Evolutionary conservation across 2,113 vertebrate species (phyloP).

Genomic region (Numenius arquata): DNA sequence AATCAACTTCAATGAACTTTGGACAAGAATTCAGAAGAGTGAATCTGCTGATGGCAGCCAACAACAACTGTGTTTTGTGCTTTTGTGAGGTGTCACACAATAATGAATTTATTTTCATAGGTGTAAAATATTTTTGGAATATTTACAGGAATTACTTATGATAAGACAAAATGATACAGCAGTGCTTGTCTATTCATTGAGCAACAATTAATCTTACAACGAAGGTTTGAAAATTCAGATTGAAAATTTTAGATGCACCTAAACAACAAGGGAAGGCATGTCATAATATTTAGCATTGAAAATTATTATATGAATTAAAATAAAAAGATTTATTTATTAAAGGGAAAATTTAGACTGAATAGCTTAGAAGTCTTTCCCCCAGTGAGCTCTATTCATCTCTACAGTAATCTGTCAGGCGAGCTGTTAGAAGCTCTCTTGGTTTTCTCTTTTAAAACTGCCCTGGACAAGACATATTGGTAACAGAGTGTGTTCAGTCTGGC

Average conservation of each 20-base stretch:
- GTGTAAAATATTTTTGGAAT: background rate
- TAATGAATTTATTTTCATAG: background rate
- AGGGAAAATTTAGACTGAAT: background rate
- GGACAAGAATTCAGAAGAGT: background rate
- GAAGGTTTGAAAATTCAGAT: background rate
- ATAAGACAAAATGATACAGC: background rate
- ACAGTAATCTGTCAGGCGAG: background rate
- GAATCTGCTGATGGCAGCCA: background rate
- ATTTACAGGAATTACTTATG: background rate
- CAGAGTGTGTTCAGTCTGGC: rapidly evolving
- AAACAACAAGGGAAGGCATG: background rate
- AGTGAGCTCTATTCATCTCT: background rate
- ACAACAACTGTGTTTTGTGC: background rate
- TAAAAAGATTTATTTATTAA: background rate
- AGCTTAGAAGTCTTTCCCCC: background rate
- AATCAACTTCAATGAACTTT: background rate
- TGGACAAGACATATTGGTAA: background rate
- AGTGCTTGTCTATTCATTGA: background rate
- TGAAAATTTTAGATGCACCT: background rate
- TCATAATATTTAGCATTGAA: background rate
- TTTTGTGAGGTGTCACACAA: background rate
- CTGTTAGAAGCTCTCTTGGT: background rate
- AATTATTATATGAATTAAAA: background rate
- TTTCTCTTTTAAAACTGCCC: background rate
- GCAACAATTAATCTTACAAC: background rate